Conservation (phyloP, 2,113 vertebrate species). For the Oreocharis arfaki region DNA sequence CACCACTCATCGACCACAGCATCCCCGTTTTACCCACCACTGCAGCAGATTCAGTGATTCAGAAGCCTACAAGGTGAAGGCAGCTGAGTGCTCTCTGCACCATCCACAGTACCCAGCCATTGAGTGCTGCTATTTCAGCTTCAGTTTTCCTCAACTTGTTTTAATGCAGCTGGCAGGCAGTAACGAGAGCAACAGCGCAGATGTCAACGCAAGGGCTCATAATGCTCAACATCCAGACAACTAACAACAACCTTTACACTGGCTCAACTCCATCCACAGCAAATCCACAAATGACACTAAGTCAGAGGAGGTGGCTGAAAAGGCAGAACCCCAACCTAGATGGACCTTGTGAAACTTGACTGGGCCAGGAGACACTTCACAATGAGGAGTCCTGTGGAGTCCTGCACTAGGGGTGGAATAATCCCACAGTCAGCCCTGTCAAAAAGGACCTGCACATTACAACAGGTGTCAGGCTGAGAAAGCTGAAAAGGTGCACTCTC, state of each 20-base stretch:
- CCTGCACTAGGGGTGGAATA: background rate
- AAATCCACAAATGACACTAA: rapidly evolving
- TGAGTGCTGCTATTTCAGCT: background rate
- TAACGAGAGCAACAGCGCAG: background rate
- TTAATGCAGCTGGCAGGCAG: background rate
- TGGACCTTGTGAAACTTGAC: rapidly evolving
- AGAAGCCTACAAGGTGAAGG: background rate
- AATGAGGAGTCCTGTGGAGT: background rate
- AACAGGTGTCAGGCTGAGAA: background rate
- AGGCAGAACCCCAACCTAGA: background rate
- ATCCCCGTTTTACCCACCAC: background rate
- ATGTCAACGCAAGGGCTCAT: background rate
- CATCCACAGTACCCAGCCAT: background rate
- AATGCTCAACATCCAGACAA: background rate
- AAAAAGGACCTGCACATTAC: background rate
- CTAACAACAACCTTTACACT: background rate
- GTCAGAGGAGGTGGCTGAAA: background rate
- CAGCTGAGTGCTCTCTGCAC: background rate
- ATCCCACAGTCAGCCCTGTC: background rate
- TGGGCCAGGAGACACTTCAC: background rate
- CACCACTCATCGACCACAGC: background rate
- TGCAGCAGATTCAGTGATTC: background rate
- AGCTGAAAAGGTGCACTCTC: background rate
- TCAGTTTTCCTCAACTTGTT: background rate
- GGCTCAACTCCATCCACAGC: rapidly evolving